A percentile compares a stretch with the other conserved stretches of the same genome.
phyloP scores from a whole-genome alignment of 2,113 vertebrate genomes.

The Pavo muticus region DNA sequence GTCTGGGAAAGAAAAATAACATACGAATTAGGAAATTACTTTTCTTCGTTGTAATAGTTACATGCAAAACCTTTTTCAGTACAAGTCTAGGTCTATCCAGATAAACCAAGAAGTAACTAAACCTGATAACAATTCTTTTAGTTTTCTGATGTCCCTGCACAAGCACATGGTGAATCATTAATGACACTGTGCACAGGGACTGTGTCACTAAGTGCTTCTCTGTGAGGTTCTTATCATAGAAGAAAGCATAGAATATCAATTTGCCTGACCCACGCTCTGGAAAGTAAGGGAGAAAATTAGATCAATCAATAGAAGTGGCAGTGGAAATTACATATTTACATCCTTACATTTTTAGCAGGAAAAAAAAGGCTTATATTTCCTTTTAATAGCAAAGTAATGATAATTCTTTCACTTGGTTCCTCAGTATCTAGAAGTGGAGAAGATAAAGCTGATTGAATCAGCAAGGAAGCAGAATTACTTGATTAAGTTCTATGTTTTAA shows the following conservation, averaged over 20 bases:
- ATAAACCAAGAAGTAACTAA: not conserved
- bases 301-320: conserved; percentile 33
- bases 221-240: conserved; percentile 40
- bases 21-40: not conserved
- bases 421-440: not conserved
- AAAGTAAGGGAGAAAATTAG: conserved; percentile 48
- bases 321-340: not conserved
- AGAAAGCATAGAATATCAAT: conserved; percentile 61
- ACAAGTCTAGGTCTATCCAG: not conserved
- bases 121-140: not conserved
- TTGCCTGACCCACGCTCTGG: conserved; percentile 49
- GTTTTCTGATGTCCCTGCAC: not conserved
- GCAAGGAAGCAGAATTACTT: not conserved
- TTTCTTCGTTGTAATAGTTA: not conserved
- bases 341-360: not conserved
- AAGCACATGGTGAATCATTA: not conserved
- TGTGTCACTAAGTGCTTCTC: not conserved
- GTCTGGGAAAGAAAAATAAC: not conserved
- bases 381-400: not conserved
- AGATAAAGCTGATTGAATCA: not conserved
- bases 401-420: not conserved
- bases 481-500: not conserved
- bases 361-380: not conserved
- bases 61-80: not conserved
- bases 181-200: not conserved